A percentile compares a stretch with the other conserved stretches of the same genome.
These are phyloP conservation scores for Drymodes brunneopygia DNA, from an alignment of 2,113 vertebrate genomes.

Conservation along the genomic window DNA sequence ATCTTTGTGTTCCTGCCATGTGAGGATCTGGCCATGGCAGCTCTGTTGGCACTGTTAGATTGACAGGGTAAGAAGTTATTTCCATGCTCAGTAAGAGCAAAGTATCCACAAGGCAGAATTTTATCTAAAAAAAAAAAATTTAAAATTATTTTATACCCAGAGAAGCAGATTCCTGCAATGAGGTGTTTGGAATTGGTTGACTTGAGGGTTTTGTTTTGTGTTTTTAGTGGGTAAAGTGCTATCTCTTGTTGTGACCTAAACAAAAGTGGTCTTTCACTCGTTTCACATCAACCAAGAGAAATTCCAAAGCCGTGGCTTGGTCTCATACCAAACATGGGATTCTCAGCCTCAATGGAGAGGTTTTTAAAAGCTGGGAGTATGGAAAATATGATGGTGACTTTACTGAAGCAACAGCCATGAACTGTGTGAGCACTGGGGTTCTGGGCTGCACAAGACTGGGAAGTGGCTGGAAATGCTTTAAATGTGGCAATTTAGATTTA, in stretches of 20 bases:
- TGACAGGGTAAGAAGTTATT: slow-evolving; percentile 4
- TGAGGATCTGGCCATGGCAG: slow-evolving; percentile 9
- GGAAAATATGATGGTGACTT: slow-evolving; percentile 6
- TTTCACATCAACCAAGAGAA: not conserved
- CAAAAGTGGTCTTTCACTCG: not conserved
- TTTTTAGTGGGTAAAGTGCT: not conserved
- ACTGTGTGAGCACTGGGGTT: not conserved
- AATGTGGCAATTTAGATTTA: not conserved
- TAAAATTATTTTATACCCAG: not conserved
- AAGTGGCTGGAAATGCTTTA: not conserved
- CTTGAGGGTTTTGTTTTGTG: not conserved
- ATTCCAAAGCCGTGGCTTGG: not conserved
- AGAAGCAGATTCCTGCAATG: not conserved
- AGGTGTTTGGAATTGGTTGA: not conserved
- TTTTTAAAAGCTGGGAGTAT: not conserved
- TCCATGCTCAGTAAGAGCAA: not conserved
- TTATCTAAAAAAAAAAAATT: not conserved
- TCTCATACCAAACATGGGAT: not conserved
- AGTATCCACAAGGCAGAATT: not conserved
- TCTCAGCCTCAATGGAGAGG: not conserved
- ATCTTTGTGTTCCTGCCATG: not conserved
- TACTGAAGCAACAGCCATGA: not conserved
- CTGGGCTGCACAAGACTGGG: not conserved
- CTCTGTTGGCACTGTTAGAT: not conserved
- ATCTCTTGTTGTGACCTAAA: not conserved